Evolutionary conservation across 2,797 vertebrate genomes (phyloP), one percentile per base, ranked within the genome.

Genomic region (Oreochromis mossambicus): DNA sequence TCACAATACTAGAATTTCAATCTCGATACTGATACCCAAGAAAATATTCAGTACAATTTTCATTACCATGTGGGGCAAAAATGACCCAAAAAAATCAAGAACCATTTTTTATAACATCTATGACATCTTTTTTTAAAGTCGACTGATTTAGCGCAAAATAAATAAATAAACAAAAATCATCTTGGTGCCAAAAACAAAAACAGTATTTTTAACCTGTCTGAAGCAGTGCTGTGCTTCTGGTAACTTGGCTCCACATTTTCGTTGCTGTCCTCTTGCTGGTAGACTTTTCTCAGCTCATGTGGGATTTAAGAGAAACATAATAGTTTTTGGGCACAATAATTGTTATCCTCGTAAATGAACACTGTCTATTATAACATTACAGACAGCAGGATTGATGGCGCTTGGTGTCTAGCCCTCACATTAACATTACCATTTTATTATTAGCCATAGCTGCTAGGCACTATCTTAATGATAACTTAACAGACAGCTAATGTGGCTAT

Each of bases 91-190:
- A 8, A 15, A 52, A 7, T 19, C 7, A 68, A 24, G 36, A 41
- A 8, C 3, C 1, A 3, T 6, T 68, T 24, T 63, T 63, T n/a
- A 36, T 36, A 63, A n/a, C 10, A 5, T n/a, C 9, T 36, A 2
- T n/a, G 32, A 36, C 0, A 0, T 12, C 1, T 0, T 4, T 36
- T 61, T 61, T 11, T 7, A 11, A 61, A 34, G 9, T 36, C 36
- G 17, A 63, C 32, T 12, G 58, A n/a, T 63, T 34, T n/a, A n/a
- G 58, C 2, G 2, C 58, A 1, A 63, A 63, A 63, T n/a, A 36
- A 12, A 34, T 34, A 19, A 58, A 58, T 34, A 1, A 63, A 21
- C 19, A 66, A 8, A 21, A 38, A 38, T 66, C 61, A 2, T 66
- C 34, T 8, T 66, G 34, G 19, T 38, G 11, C 19, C 19, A 66